Conservation (phyloP, 1,140 invertebrate genomes). For the Bombus waltoni region DNA sequence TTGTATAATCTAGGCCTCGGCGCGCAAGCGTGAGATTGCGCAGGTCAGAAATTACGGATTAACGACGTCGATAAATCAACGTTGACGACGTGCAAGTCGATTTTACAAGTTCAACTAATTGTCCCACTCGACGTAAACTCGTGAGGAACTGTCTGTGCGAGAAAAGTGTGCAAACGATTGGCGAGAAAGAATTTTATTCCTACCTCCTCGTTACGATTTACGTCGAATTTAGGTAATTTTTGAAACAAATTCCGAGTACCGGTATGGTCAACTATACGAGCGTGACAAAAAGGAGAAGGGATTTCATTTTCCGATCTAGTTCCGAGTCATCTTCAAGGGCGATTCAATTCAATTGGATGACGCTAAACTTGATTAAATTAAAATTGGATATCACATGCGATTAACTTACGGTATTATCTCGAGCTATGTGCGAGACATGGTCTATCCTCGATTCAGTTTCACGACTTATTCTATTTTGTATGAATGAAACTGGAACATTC, state of each 20-base stretch:
- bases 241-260: not conserved
- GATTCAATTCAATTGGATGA: slow-evolving; percentile 20
- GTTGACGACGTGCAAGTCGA: not conserved
- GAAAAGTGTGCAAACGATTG: not conserved
- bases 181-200: not conserved
- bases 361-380: slow-evolving; percentile 24
- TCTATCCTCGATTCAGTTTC: not conserved
- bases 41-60: not conserved
- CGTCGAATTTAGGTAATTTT: not conserved
- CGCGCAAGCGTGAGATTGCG: no score
- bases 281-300: not conserved
- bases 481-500: not conserved
- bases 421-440: not conserved
- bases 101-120: not conserved
- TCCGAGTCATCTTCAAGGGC: not conserved
- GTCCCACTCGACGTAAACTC: not conserved
- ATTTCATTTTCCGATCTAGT: not conserved
- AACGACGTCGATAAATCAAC: not conserved
- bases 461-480: not conserved
- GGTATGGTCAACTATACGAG: no score
- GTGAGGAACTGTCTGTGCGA: not conserved
- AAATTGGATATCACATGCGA: slow-evolving; percentile 17
- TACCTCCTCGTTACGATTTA: not conserved
- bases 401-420: slow-evolving; percentile 5
- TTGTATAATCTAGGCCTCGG: no score